Evolutionary conservation across 2,113 vertebrate species (phyloP).

Genomic region (Calidris pugnax): DNA sequence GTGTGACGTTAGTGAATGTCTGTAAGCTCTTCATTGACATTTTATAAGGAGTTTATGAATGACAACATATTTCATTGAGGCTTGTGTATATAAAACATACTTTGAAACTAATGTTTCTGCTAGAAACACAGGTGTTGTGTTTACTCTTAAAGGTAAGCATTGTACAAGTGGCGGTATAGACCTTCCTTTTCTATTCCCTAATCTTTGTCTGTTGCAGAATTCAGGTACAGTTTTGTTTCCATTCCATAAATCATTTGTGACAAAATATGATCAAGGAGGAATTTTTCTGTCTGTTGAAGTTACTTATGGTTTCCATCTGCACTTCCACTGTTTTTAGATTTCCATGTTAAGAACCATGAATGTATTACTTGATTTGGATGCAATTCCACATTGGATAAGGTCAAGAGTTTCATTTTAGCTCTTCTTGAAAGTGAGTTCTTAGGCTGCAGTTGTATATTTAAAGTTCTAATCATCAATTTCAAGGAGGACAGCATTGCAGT

Average conservation of each 20-base stretch:
- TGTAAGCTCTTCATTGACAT: neutral
- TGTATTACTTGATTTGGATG: neutral
- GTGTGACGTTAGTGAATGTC: neutral
- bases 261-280: neutral
- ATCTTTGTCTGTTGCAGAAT: neutral
- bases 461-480: neutral
- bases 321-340: neutral
- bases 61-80: neutral
- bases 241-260: neutral
- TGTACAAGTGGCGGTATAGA: neutral
- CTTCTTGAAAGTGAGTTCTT: neutral
- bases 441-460: neutral
- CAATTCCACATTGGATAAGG: neutral
- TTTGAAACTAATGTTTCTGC: neutral
- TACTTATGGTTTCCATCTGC: slow-evolving; percentile 46
- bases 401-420: neutral
- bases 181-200: neutral
- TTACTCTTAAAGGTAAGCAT: neutral
- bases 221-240: neutral
- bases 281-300: neutral
- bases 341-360: neutral
- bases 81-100: neutral
- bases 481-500: neutral
- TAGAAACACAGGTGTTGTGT: neutral
- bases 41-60: neutral